These are phyloP conservation scores for Diabrotica balteata DNA, from an alignment of 2,888 invertebrate genomes.

Conservation along the genomic window DNA sequence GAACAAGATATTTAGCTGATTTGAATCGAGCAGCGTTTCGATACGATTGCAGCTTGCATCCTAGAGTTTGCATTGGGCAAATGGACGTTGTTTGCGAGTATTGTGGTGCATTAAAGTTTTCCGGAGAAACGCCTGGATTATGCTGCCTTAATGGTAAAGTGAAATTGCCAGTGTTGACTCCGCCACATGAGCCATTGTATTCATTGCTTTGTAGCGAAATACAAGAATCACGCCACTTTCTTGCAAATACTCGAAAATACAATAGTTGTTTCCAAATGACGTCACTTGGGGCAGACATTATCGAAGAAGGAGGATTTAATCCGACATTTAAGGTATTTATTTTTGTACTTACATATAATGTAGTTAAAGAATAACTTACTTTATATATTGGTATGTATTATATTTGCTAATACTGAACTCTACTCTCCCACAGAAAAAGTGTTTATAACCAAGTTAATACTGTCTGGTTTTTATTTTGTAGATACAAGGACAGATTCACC, in stretches of 20 bases:
- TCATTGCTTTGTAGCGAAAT: conserved; percentile 12
- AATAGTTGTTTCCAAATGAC: no score
- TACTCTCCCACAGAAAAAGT: no score
- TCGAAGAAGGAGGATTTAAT: no score
- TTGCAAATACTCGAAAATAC: no score
- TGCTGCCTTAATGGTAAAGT: no score
- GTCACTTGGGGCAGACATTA: no score
- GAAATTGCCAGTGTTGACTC: conserved; percentile 4
- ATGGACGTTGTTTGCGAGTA: not conserved
- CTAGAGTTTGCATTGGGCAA: not conserved
- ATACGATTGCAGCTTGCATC: not conserved
- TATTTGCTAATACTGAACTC: no score
- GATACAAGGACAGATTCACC: conserved; percentile 15
- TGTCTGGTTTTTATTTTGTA: conserved; percentile 10
- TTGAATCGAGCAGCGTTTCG: not conserved
- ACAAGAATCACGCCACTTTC: no score
- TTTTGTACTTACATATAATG: no score
- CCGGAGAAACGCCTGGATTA: no score
- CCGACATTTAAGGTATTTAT: conserved; percentile 17
- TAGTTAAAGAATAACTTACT: conserved; percentile 7
- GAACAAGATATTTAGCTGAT: not conserved
- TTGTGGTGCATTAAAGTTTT: no score
- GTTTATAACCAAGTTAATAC: no score
- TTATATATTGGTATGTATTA: conserved; percentile 1
- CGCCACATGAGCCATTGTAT: conserved; percentile 16